A percentile compares a stretch with the other conserved stretches of the same genome.
Conservation (phyloP, 2,888 invertebrate species). For the Nomada ruficornis region DNA sequence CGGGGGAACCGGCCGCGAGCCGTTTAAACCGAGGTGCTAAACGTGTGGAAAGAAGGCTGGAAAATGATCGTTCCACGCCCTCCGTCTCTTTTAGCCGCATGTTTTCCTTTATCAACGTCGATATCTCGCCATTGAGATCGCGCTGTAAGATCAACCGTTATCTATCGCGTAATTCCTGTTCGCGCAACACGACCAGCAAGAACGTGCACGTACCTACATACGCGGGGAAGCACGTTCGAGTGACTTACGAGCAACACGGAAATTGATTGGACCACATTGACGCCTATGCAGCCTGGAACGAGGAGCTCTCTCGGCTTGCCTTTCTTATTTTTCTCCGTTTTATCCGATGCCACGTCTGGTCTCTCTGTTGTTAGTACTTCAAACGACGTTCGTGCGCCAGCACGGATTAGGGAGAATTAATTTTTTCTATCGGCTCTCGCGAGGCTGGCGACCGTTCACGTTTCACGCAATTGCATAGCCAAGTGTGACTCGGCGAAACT, state of each 20-base stretch:
- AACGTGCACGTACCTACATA: slow-evolving; percentile 7
- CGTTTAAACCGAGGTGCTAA: not conserved
- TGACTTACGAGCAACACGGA: slow-evolving; percentile 50
- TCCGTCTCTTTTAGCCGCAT: not conserved
- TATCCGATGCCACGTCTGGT: slow-evolving; percentile 1
- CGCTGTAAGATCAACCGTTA: slow-evolving; percentile 65
- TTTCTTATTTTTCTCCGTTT: slow-evolving; percentile 20
- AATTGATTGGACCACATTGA: slow-evolving; percentile 60
- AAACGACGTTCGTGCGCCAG: slow-evolving; percentile 9
- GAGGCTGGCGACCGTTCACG: not conserved
- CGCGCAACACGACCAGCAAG: slow-evolving; percentile 31
- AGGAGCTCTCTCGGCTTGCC: slow-evolving; percentile 11
- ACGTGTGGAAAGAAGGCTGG: not conserved
- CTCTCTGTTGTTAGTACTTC: slow-evolving; percentile 11
- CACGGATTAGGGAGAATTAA: slow-evolving; percentile 46
- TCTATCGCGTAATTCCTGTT: slow-evolving; percentile 67
- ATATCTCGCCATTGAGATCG: slow-evolving; percentile 53
- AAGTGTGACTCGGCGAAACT: not conserved
- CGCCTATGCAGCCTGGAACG: slow-evolving; percentile 39
- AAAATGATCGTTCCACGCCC: slow-evolving; percentile 15
- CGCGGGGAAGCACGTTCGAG: slow-evolving; percentile 21
- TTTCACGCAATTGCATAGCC: slow-evolving; percentile 21
- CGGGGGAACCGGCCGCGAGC: slow-evolving; percentile 4
- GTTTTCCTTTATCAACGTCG: slow-evolving; percentile 40
- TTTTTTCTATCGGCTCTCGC: not conserved